Evolutionary conservation across 2,888 invertebrate genomes (phyloP).

Genomic region (Flabesymbios commensalis): DNA sequence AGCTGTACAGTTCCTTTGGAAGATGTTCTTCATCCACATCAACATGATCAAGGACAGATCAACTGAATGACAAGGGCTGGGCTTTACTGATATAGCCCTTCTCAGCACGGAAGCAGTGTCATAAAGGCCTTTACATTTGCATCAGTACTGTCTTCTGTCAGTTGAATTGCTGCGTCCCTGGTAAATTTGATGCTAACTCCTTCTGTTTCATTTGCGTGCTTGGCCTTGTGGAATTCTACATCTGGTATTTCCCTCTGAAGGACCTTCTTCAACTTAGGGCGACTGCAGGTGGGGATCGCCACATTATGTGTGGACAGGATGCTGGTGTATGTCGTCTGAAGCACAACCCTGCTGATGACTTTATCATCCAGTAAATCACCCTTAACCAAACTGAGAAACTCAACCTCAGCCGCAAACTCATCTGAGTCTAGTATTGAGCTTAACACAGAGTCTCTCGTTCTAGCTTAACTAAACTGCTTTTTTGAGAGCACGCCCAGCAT

Average conservation of each 20-base stretch:
- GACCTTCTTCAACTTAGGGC: not conserved
- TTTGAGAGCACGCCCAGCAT: too few relatives aligned
- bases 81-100: too few relatives aligned
- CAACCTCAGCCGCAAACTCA: not conserved
- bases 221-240: slow-evolving; percentile 1
- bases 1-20: not conserved
- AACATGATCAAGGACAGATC: too few relatives aligned
- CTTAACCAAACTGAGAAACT: not conserved
- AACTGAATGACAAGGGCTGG: too few relatives aligned
- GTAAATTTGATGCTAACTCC: not conserved
- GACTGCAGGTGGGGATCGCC: not conserved
- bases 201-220: not conserved
- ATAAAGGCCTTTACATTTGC: not conserved
- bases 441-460: too few relatives aligned
- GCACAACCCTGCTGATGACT: not conserved
- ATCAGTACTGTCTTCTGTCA: not conserved
- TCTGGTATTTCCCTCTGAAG: not conserved
- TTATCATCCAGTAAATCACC: not conserved
- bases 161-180: not conserved
- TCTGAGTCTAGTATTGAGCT: too few relatives aligned
- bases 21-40: not conserved
- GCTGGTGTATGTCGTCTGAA: not conserved
- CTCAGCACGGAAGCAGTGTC: too few relatives aligned
- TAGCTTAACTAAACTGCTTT: too few relatives aligned
- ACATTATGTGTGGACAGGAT: not conserved